phyloP scores from a whole-genome alignment of 2,888 invertebrate genomes.

The Caradrina kadenii region DNA sequence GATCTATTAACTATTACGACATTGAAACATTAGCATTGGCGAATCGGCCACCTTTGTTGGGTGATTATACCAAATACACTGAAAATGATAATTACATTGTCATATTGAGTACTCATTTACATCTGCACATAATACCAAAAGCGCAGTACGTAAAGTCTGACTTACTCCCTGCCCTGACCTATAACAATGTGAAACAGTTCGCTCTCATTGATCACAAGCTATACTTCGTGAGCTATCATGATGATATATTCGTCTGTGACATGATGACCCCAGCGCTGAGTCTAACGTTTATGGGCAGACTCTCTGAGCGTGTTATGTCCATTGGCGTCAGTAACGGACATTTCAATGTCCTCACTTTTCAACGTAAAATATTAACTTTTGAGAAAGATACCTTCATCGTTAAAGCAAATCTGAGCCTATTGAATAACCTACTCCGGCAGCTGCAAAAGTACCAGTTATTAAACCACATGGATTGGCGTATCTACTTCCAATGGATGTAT shows the following conservation, averaged over 20 bases:
- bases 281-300: slow-evolving; percentile 53
- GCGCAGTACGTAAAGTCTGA: neutral
- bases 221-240: slow-evolving; percentile 71
- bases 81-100: slow-evolving; percentile 73
- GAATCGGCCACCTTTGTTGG: slow-evolving; percentile 64
- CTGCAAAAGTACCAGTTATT: slow-evolving; percentile 75
- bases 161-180: slow-evolving; percentile 41
- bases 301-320: slow-evolving; percentile 70
- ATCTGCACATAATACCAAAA: slow-evolving; percentile 73
- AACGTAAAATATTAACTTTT: slow-evolving; percentile 71
- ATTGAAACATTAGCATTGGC: slow-evolving; percentile 68
- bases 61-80: slow-evolving; percentile 73
- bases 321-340: slow-evolving; percentile 67
- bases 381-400: slow-evolving; percentile 55
- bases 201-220: slow-evolving; percentile 66
- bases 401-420: slow-evolving; percentile 57
- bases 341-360: slow-evolving; percentile 73
- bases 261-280: slow-evolving; percentile 50
- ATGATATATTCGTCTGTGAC: slow-evolving; percentile 72
- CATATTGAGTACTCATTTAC: slow-evolving; percentile 65
- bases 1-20: slow-evolving; percentile 76
- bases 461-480: slow-evolving; percentile 77
- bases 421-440: slow-evolving; percentile 68
- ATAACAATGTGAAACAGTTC: slow-evolving; percentile 73
- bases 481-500: slow-evolving; percentile 78